Conservation (phyloP, 2,888 invertebrate genomes). For the Papilio protenor region DNA sequence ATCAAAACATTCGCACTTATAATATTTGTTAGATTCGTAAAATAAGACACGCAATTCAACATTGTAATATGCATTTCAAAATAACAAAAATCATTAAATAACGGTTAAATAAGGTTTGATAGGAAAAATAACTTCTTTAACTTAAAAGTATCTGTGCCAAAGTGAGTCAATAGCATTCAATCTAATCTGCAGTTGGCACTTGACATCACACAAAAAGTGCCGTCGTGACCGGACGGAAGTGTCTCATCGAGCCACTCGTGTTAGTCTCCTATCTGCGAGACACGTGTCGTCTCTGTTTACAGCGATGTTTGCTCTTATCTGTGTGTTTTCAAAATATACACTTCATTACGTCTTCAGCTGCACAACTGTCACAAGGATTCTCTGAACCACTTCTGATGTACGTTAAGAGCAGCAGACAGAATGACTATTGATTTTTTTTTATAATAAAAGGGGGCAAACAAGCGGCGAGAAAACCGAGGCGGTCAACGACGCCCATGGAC, state of each 20-base stretch:
- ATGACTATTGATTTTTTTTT: too few relatives aligned
- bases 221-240: constrained; percentile 65
- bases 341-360: constrained; percentile 55
- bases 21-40: too few relatives aligned
- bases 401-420: neutral
- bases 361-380: constrained; percentile 50
- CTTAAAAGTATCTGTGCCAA: constrained; percentile 47
- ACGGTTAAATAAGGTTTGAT: constrained; percentile 22
- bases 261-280: constrained; percentile 60
- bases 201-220: constrained; percentile 58
- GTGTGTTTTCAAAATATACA: constrained; percentile 53
- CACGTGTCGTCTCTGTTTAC: constrained; percentile 76
- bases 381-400: neutral
- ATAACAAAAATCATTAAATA: too few relatives aligned
- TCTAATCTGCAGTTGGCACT: constrained; percentile 56
- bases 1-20: too few relatives aligned
- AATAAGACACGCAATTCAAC: constrained; percentile 24
- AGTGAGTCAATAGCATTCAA: constrained; percentile 55
- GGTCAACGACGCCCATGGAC: too few relatives aligned
- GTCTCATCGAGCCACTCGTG: constrained; percentile 66
- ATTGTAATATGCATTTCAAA: neutral
- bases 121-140: neutral
- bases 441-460: too few relatives aligned
- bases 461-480: too few relatives aligned
- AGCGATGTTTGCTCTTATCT: constrained; percentile 64